These are phyloP conservation scores for Parus major DNA, from an alignment of 2,113 vertebrate species.

Conservation along the genomic window DNA sequence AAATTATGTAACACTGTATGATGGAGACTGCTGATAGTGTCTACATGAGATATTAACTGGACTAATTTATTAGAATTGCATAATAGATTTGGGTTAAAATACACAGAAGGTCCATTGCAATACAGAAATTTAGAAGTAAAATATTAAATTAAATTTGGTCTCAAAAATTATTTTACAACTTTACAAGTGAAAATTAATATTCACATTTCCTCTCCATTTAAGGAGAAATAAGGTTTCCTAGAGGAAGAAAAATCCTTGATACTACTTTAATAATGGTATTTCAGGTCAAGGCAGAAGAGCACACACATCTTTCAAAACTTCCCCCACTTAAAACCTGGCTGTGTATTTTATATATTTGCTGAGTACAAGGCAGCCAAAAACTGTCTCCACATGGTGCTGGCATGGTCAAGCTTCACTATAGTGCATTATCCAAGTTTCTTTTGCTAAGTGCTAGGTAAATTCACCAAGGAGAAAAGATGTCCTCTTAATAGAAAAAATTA, in stretches of 20 bases:
- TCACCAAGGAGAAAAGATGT: background rate
- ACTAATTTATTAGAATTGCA: background rate
- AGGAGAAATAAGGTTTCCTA: background rate
- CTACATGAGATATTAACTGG: background rate
- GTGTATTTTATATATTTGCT: background rate
- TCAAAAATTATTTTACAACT: background rate
- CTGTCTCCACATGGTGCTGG: background rate
- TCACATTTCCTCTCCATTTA: background rate
- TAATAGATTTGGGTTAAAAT: background rate
- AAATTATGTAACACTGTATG: background rate
- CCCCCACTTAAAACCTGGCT: background rate
- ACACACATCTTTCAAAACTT: background rate
- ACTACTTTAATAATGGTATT: background rate
- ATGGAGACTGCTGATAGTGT: background rate
- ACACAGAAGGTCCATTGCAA: background rate
- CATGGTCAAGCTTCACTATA: background rate
- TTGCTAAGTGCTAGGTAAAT: background rate
- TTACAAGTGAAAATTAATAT: background rate
- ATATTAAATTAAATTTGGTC: background rate
- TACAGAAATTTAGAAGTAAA: background rate
- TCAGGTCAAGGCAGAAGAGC: background rate
- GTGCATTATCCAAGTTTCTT: background rate
- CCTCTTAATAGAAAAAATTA: background rate
- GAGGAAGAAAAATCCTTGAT: background rate
- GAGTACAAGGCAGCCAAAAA: background rate